Percentiles rank a stretch among this genome's conserved stretches.
Evolutionary conservation across 1,140 invertebrate species (phyloP).

Genomic region (Diabrotica undecimpunctata): DNA sequence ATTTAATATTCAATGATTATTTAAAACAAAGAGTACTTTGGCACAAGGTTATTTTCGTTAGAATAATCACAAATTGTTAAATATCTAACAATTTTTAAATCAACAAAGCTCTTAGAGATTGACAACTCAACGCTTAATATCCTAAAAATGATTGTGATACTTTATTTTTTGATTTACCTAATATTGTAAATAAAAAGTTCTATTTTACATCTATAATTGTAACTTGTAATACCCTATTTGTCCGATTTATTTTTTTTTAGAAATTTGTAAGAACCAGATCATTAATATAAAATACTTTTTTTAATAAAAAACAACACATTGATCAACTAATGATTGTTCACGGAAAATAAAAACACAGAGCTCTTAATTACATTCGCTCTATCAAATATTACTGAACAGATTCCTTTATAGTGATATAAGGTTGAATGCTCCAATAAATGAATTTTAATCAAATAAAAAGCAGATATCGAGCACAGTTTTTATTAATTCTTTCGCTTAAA

Average conservation of each 20-base stretch:
- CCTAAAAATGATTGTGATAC: slow-evolving; percentile 13
- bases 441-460: no score
- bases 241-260: slow-evolving; percentile 29
- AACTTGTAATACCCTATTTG: slow-evolving; percentile 41
- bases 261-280: background rate
- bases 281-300: slow-evolving; percentile 20
- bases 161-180: slow-evolving; percentile 12
- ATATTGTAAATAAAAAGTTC: background rate
- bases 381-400: no score
- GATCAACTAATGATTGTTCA: no score
- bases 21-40: no score
- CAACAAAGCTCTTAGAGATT: slow-evolving; percentile 5
- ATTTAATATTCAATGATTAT: no score
- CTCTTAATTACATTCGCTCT: no score
- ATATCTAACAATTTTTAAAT: background rate
- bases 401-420: no score
- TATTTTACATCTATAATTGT: slow-evolving; percentile 1
- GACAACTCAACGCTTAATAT: background rate
- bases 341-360: no score
- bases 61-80: background rate
- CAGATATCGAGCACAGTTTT: no score
- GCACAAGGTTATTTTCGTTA: no score
- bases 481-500: no score
- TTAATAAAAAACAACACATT: background rate
- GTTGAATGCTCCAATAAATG: no score